Evolutionary conservation across 2,888 invertebrate genomes (phyloP).

Genomic region (Heliconius hortense): DNA sequence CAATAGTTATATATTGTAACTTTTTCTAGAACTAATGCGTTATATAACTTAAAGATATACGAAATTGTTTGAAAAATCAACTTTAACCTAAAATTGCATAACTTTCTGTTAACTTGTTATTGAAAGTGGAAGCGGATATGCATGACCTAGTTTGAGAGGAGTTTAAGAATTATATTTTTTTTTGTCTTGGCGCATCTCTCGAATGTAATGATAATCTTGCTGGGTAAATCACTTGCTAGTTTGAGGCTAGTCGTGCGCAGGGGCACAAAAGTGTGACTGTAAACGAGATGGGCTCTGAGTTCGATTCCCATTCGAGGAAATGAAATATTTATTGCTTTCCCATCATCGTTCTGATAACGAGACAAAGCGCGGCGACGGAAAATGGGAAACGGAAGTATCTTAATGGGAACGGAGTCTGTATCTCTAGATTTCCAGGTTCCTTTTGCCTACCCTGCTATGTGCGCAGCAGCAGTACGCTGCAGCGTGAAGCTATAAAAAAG

Average conservation of each 20-base stretch:
- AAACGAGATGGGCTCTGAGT: not conserved
- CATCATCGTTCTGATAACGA: not conserved
- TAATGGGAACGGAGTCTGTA: too few relatives aligned
- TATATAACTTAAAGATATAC: conserved; percentile 4
- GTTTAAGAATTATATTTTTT: not conserved
- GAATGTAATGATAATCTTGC: not conserved
- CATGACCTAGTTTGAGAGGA: conserved; percentile 6
- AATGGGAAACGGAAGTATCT: not conserved
- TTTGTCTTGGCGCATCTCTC: not conserved
- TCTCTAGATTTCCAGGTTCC: not conserved
- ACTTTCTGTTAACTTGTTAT: not conserved
- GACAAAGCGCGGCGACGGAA: not conserved
- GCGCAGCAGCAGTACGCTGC: too few relatives aligned
- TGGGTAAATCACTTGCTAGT: not conserved
- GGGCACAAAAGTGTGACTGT: too few relatives aligned
- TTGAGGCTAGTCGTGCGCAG: not conserved
- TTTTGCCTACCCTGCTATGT: not conserved
- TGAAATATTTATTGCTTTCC: not conserved
- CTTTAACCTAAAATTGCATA: conserved; percentile 28
- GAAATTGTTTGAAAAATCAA: conserved; percentile 11
- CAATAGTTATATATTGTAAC: not conserved
- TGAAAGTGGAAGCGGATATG: conserved; percentile 22
- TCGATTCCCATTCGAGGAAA: not conserved
- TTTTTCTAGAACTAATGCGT: not conserved
- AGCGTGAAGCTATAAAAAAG: not conserved